Conservation (phyloP, 2,888 invertebrate genomes). For the Caenorhabditis wallacei region DNA sequence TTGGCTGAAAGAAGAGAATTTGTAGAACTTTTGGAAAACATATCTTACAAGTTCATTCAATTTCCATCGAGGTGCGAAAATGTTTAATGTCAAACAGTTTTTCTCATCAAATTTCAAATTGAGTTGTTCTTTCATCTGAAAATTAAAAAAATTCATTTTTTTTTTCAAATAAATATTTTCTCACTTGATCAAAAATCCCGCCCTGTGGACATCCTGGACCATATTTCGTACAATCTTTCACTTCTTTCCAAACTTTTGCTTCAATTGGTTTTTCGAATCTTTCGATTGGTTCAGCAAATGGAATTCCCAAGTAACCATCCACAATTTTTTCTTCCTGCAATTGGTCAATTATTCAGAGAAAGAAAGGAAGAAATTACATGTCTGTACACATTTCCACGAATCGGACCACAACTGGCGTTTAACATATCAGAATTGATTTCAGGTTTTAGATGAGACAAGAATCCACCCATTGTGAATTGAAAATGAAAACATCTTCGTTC, state of each 20-base stretch:
- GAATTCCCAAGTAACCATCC: constrained; percentile 50
- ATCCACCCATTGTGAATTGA: constrained; percentile 37
- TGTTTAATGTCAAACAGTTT: constrained; percentile 37
- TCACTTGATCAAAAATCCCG: constrained; percentile 35
- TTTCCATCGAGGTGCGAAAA: constrained; percentile 23
- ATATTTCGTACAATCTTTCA: constrained; percentile 46
- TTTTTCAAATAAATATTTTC: not conserved
- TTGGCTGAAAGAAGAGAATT: not conserved
- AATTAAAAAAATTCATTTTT: not conserved
- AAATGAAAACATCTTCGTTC: constrained; percentile 37
- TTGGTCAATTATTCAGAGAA: no score
- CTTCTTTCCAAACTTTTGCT: constrained; percentile 55
- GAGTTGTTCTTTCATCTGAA: constrained; percentile 29
- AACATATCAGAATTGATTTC: constrained; percentile 27
- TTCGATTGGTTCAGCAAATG: constrained; percentile 24
- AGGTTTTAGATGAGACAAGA: constrained; percentile 33
- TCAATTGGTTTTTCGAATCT: constrained; percentile 35
- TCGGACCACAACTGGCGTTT: constrained; percentile 36
- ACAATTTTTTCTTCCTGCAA: constrained; percentile 29
- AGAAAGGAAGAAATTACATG: constrained; percentile 50
- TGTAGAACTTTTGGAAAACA: not conserved
- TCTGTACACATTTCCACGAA: constrained; percentile 31
- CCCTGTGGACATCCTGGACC: constrained; percentile 50
- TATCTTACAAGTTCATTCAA: constrained; percentile 16
- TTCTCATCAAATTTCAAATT: constrained; percentile 17